Base-by-base conservation (phyloP, 2,113 vertebrate species). In the Polypterus senegalus region DNA sequence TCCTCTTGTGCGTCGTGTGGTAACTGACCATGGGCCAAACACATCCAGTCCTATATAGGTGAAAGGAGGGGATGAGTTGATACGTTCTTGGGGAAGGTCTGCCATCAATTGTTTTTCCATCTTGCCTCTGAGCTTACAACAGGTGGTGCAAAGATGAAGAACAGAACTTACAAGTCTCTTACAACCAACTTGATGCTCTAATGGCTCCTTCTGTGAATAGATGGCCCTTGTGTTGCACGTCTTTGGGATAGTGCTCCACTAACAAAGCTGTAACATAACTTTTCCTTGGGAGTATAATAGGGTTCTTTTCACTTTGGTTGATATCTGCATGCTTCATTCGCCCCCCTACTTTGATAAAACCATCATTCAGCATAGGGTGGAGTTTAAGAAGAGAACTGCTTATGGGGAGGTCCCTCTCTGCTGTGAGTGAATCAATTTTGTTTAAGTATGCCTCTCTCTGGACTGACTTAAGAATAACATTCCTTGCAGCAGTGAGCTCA, bases 121-220 rank as follows among this genome's bases (percentile, higher is more conserved):
- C 27, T 27, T 27, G 27, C 27, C 27, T 27, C 27, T 27, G 27
- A 27, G 27, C 27, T 27, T 27, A 27, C 27, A 2, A 27, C 27
- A 27, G 27, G 27, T 27, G 27, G 27, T 27, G 27, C 2, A 27
- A 27, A 27, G 27, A 27, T 55, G 54, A 10, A 55, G 6, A 27
- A 55, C 9, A 3, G 6, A 8, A 27, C 9, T 55, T 5, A 55
- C 54, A 5, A 5, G 43, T 10, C 54, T 6, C 3, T 55, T 55
- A 10, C 54, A 6, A 55, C 46, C 57, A 47, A 27, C 62, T 56
- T 4, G 62, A 54, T 1, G 62, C 7, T 48, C 64, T 61, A 9
- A 61, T 3, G 53, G 49, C 64, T 8, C 64, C 59, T 52, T 65
- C 2, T 7, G 64, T 65, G 47, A 65, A 65, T 4, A 61, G 59